Conservation (phyloP, 1,140 invertebrate species). For the Drosophila tani region DNA sequence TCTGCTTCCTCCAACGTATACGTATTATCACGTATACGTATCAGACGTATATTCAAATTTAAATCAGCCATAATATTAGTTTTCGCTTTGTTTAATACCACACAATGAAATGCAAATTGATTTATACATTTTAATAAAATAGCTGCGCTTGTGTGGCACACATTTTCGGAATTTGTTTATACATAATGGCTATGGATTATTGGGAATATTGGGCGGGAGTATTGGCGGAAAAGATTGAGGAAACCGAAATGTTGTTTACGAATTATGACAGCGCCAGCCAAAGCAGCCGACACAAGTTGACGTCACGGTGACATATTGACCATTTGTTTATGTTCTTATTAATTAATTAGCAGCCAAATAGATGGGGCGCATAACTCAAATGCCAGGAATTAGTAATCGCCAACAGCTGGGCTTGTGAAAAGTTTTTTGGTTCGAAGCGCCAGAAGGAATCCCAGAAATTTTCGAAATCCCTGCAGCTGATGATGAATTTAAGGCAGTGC, state of each 20-base stretch:
- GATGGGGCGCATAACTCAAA: slow-evolving; percentile 50
- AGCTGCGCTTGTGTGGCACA: slow-evolving; percentile 32
- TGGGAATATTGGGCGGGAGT: slow-evolving; percentile 2
- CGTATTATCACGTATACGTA: background rate
- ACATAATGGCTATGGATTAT: slow-evolving; percentile 19
- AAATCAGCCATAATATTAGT: slow-evolving; percentile 66
- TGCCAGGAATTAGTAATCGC: slow-evolving; percentile 33
- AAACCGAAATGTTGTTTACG: slow-evolving; percentile 50
- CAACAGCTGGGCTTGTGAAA: slow-evolving; percentile 43
- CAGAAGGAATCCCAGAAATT: background rate
- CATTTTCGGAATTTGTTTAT: slow-evolving; percentile 21
- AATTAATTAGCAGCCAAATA: slow-evolving; percentile 49
- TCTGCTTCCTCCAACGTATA: slow-evolving; percentile 30
- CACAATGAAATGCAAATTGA: slow-evolving; percentile 61
- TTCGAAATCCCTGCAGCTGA: background rate
- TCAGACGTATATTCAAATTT: slow-evolving; percentile 52
- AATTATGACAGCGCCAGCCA: slow-evolving; percentile 60
- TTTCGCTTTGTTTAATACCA: slow-evolving; percentile 45
- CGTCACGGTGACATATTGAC: slow-evolving; percentile 75
- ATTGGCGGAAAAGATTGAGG: slow-evolving; percentile 20
- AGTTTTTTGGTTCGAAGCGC: background rate
- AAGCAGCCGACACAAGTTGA: slow-evolving; percentile 61
- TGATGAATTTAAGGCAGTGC: background rate
- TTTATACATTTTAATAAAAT: slow-evolving; percentile 59
- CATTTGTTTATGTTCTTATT: slow-evolving; percentile 70